phyloP scores from a whole-genome alignment of 1,140 invertebrate genomes.

The Tribolium madens region DNA sequence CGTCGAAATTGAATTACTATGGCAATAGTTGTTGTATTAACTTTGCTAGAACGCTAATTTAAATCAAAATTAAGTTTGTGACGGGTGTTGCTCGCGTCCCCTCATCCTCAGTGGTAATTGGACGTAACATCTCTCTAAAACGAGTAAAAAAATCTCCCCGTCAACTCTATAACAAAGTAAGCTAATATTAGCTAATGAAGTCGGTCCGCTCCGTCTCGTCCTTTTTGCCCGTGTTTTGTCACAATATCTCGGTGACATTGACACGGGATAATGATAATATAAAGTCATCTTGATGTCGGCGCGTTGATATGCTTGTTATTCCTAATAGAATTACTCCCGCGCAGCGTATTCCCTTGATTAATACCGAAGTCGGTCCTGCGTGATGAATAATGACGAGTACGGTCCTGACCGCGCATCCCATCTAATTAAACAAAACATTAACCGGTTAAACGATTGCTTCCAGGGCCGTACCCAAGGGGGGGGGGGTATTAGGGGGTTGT shows the following conservation, averaged over 20 bases:
- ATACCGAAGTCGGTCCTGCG: conserved; percentile 17
- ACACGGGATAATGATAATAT: conserved; percentile 39
- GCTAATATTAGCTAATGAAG: conserved; percentile 32
- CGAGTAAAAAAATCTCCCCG: background rate
- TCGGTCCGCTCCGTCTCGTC: conserved; percentile 1
- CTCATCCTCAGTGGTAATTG: background rate
- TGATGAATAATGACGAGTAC: conserved; percentile 23
- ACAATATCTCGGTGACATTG: conserved; percentile 31
- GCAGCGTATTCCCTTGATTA: conserved; percentile 29
- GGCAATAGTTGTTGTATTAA: background rate
- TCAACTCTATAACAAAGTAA: conserved; percentile 10
- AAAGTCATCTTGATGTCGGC: conserved; percentile 35
- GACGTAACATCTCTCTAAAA: background rate
- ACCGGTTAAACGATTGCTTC: conserved; percentile 22
- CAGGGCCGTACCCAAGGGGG: too few relatives aligned
- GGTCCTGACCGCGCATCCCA: conserved; percentile 9
- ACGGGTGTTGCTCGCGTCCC: background rate
- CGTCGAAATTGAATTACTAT: background rate
- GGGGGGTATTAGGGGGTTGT: too few relatives aligned
- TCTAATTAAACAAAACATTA: conserved; percentile 37
- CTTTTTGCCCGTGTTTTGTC: conserved; percentile 4
- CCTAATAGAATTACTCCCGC: conserved; percentile 35
- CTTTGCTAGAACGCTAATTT: background rate
- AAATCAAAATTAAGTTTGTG: background rate
- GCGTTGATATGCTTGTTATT: conserved; percentile 29